Conservation (phyloP, 2,113 vertebrate species). For the Mungos mungo region DNA sequence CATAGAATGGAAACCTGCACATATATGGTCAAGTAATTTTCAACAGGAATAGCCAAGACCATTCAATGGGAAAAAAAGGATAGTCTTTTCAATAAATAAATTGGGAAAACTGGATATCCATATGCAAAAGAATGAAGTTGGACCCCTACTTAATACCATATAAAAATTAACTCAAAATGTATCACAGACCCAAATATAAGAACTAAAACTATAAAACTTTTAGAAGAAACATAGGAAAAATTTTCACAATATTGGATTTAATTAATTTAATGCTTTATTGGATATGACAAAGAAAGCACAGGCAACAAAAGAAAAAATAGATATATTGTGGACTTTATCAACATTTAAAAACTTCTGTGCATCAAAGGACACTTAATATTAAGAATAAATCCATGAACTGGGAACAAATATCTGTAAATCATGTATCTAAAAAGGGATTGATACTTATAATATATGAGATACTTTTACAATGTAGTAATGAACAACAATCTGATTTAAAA, state of each 20-base stretch:
- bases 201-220: background rate
- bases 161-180: background rate
- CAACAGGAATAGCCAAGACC: background rate
- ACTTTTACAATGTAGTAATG: background rate
- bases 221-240: background rate
- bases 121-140: background rate
- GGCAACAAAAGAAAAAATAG: background rate
- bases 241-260: background rate
- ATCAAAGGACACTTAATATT: background rate
- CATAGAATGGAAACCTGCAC: background rate
- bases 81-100: background rate
- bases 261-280: background rate
- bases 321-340: background rate
- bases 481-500: background rate
- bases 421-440: background rate
- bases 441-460: background rate
- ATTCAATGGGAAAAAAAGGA: background rate
- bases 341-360: background rate
- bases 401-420: background rate
- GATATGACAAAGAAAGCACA: background rate
- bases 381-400: background rate
- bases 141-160: background rate
- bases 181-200: background rate
- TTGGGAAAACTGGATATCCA: background rate
- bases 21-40: background rate